Evolutionary conservation across 2,888 invertebrate species (phyloP).

Genomic region (Sclerodermus sp.): DNA sequence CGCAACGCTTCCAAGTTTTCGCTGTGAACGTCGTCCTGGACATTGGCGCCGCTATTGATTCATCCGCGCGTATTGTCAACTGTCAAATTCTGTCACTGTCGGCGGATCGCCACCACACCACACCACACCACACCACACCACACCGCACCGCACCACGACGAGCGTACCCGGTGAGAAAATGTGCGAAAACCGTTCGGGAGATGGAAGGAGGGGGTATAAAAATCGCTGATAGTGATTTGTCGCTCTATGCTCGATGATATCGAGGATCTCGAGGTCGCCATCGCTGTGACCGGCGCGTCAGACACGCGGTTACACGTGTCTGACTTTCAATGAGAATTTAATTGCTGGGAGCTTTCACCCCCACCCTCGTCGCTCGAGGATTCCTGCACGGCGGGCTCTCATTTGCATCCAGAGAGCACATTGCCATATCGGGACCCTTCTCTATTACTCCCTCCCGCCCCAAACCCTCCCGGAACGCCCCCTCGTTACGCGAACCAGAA

Average conservation of each 20-base stretch:
- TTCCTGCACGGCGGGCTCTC: conserved; percentile 23
- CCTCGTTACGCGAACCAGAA: too few relatives aligned
- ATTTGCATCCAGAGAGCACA: conserved; percentile 41
- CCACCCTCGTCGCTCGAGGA: conserved; percentile 16
- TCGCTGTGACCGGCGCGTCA: conserved; percentile 44
- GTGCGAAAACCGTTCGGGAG: too few relatives aligned
- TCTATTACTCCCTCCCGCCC: conserved; percentile 26
- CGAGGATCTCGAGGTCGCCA: conserved; percentile 47
- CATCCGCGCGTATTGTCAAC: conserved; percentile 43
- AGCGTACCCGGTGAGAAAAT: too few relatives aligned
- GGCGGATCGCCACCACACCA: conserved; percentile 41
- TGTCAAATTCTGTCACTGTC: conserved; percentile 41
- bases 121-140: too few relatives aligned
- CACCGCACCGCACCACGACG: too few relatives aligned
- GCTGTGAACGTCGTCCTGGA: too few relatives aligned
- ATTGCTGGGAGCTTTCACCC: conserved; percentile 37
- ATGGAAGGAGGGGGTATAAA: too few relatives aligned
- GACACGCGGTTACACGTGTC: conserved; percentile 50
- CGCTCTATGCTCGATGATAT: conserved; percentile 37
- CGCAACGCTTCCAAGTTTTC: too few relatives aligned
- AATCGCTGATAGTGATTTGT: not conserved
- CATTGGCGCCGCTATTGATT: conserved; percentile 40
- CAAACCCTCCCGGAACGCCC: too few relatives aligned
- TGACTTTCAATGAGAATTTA: conserved; percentile 46
- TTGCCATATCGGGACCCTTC: conserved; percentile 44